Conservation (phyloP, 2,888 invertebrate genomes). For the Tipula lateralis region DNA sequence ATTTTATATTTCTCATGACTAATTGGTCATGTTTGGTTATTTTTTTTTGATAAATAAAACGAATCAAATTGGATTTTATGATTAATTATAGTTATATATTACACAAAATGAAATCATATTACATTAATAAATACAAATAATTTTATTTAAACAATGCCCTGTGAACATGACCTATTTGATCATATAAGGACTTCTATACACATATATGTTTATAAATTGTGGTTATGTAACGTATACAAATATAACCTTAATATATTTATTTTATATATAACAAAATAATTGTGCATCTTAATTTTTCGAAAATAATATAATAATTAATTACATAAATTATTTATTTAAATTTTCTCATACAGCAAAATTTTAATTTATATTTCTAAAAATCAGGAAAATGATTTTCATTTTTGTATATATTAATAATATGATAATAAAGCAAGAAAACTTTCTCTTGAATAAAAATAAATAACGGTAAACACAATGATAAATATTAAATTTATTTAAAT, state of each 20-base stretch:
- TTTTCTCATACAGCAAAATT: not conserved
- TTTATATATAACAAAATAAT: not conserved
- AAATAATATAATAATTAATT: not conserved
- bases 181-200: not conserved
- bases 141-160: not conserved
- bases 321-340: slow-evolving; percentile 24
- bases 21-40: slow-evolving; percentile 11
- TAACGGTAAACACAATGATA: not conserved
- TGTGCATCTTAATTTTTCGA: not conserved
- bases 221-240: not conserved
- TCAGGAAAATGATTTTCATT: slow-evolving; percentile 7
- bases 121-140: not conserved
- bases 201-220: not conserved
- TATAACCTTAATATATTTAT: not conserved
- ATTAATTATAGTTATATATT: not conserved
- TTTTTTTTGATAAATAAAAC: not conserved
- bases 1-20: slow-evolving; percentile 11
- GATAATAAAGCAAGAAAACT: not conserved
- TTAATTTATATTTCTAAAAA: not conserved
- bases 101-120: not conserved
- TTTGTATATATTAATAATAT: not conserved
- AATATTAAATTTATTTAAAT: slow-evolving; percentile 15
- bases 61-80: not conserved
- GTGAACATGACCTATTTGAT: not conserved
- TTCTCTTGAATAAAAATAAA: slow-evolving; percentile 8